These are phyloP conservation scores for Amphipyra tragopoginis DNA, from an alignment of 2,888 invertebrate genomes.

Conservation along the genomic window DNA sequence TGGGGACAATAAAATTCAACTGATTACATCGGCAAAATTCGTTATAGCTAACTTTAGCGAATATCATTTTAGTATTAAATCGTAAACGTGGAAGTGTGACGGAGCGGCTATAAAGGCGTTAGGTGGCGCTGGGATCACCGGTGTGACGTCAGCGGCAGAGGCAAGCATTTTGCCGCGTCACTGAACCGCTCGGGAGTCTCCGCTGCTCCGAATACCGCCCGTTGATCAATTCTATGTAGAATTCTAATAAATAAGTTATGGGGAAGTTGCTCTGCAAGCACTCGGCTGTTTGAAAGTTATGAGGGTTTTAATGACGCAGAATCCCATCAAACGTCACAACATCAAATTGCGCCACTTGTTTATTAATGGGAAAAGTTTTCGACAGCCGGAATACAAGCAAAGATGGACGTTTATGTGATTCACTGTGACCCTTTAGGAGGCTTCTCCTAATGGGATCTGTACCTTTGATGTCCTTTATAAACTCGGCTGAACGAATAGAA, in stretches of 20 bases:
- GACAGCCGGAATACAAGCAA: slow-evolving; percentile 32
- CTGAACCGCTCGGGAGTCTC: slow-evolving; percentile 25
- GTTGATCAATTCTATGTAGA: slow-evolving; percentile 45
- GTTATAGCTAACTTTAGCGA: slow-evolving; percentile 44
- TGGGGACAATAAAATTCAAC: slow-evolving; percentile 51
- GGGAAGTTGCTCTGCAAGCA: slow-evolving; percentile 47
- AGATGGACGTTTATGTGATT: slow-evolving; percentile 35
- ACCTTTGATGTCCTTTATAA: slow-evolving; percentile 7
- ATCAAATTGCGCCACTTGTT: slow-evolving; percentile 57
- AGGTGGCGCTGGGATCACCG: slow-evolving; percentile 17
- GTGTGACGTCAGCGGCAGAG: slow-evolving; percentile 20
- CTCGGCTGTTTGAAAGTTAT: slow-evolving; percentile 54
- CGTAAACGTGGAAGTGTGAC: slow-evolving; percentile 41
- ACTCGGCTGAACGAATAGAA: slow-evolving; percentile 4
- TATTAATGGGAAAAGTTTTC: slow-evolving; percentile 58
- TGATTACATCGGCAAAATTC: slow-evolving; percentile 54
- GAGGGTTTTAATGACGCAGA: slow-evolving; percentile 62
- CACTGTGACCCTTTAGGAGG: slow-evolving; percentile 25
- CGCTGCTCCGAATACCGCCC: slow-evolving; percentile 26
- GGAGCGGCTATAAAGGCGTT: slow-evolving; percentile 29
- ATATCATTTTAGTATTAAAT: slow-evolving; percentile 51
- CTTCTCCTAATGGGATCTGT: neutral
- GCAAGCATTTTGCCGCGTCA: slow-evolving; percentile 23
- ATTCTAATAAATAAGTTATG: slow-evolving; percentile 59
- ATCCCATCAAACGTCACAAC: slow-evolving; percentile 60